Evolutionary conservation across 2,113 vertebrate genomes (phyloP).

Genomic region (Nothocercus nigrocapillus): DNA sequence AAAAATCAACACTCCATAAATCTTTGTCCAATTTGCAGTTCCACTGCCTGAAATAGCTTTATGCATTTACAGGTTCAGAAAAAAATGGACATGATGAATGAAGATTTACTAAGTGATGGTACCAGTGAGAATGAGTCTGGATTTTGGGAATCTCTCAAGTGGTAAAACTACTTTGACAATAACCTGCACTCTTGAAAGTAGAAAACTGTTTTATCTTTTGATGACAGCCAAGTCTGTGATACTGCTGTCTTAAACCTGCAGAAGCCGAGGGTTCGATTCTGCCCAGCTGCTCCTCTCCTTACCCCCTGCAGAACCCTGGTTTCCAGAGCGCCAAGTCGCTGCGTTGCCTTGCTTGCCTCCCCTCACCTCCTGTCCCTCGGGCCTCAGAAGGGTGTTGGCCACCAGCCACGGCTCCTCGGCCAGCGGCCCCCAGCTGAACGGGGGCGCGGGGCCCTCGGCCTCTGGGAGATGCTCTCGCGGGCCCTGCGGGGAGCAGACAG

Average conservation of each 20-base stretch:
- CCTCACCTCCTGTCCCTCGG: not conserved
- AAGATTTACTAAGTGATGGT: slow-evolving; percentile 93
- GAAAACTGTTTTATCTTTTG: not conserved
- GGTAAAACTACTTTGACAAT: slow-evolving; percentile 73
- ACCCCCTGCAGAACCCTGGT: not conserved
- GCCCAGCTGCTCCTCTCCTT: not conserved
- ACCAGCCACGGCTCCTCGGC: not conserved
- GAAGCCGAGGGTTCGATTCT: not conserved
- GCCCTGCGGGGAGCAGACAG: fast-evolving
- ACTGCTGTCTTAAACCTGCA: not conserved
- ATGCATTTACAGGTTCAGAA: slow-evolving; percentile 90
- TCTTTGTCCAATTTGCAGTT: not conserved
- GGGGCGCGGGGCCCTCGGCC: not conserved
- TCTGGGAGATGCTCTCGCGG: not conserved
- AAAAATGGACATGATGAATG: slow-evolving; percentile 92
- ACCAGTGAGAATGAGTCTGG: slow-evolving; percentile 89
- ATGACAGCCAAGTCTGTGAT: not conserved
- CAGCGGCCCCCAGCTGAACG: not conserved
- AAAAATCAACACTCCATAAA: not conserved
- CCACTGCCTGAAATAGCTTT: not conserved
- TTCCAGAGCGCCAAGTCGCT: not conserved
- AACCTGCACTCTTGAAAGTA: not conserved
- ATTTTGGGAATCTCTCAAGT: slow-evolving; percentile 96
- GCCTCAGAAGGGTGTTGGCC: not conserved
- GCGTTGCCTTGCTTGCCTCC: not conserved